Base-by-base conservation (phyloP, 2,113 vertebrate genomes). In the Ailurus styani region DNA sequence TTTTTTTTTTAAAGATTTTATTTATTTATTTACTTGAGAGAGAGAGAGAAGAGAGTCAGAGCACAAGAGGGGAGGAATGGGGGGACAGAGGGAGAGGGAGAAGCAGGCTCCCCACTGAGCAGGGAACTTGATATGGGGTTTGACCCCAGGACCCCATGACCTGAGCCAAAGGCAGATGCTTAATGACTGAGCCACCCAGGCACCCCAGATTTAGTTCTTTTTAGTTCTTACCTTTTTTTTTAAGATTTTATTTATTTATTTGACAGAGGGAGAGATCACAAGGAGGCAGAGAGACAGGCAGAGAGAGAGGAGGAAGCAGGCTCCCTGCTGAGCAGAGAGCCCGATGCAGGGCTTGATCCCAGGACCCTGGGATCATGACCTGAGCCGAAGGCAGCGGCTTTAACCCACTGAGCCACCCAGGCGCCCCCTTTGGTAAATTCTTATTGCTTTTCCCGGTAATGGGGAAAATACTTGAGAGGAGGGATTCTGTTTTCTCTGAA, bases 401-500 rank as follows among this genome's bases (percentile, higher is more conserved):
- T 14, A 31, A n/a, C n/a, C 0, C 5, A 31, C 62, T 34, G 14
- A 66, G 31, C 62, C 62, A 34, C 31, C 31, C 14, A 66, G 14
- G 31, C 14, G 14, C 15, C 62, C 31, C 23, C 27, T 96, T 91
- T 84, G 70, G 42, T 57, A 37, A 93, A 77, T 87, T 90, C 62
- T 95, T 77, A 94, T 54, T 92, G 23, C 66, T 96, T 96, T 89
- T 77, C 50, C 52, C 47, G 13, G 14, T 66, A 93, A 82, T 27
- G n/a, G 34, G n/a, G 25, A 78, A 90, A 85, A 29, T 78, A 50
- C 90, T 96, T 93, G 72, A 95, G 25, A 66, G 29, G 50, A 94
- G 5, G 64, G 12, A 90, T n/a, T 96, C 34, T 95, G 78, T 81
- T 89, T 96, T 62, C 70, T 93, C 78, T 82, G 45, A 89, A 96